Conservation (phyloP, 2,888 invertebrate species). For the Epicampocera succincta region DNA sequence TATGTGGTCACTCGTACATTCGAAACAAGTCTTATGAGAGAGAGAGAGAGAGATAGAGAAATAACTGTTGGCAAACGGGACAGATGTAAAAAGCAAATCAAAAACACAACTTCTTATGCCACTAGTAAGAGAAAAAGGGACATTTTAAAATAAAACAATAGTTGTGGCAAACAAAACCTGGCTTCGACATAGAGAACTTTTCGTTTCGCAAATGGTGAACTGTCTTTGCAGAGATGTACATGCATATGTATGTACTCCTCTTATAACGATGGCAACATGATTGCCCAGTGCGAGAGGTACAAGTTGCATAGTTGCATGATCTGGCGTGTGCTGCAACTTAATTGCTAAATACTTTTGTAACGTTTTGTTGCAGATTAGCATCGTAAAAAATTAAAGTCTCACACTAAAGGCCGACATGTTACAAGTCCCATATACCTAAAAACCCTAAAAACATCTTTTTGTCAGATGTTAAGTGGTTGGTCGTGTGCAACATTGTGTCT, state of each 20-base stretch:
- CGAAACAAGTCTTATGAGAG: too few species aligned
- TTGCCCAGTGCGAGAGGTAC: conserved; percentile 17
- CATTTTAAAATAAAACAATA: too few species aligned
- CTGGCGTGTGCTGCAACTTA: conserved; percentile 79
- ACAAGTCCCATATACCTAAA: conserved; percentile 19
- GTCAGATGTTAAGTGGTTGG: conserved; percentile 63
- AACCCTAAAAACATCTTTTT: conserved; percentile 15
- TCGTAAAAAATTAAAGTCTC: conserved; percentile 74
- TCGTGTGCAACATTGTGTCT: conserved; percentile 63
- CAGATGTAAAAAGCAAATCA: too few species aligned
- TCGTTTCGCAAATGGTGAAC: conserved; percentile 17
- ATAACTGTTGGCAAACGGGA: too few species aligned
- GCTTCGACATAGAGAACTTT: too few species aligned
- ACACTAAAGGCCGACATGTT: conserved; percentile 5
- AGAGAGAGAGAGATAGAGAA: too few species aligned
- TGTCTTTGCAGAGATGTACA: conserved; percentile 4
- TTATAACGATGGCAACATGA: conserved; percentile 34
- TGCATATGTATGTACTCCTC: too few species aligned
- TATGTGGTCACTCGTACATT: too few species aligned
- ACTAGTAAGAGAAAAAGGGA: too few species aligned
- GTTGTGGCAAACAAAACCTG: too few species aligned
- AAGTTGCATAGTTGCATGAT: conserved; percentile 26
- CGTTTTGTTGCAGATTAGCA: conserved; percentile 80
- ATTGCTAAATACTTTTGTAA: conserved; percentile 81
- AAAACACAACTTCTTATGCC: too few species aligned